Conservation (phyloP, 2,113 vertebrate species). For the Scalopus aquaticus region DNA sequence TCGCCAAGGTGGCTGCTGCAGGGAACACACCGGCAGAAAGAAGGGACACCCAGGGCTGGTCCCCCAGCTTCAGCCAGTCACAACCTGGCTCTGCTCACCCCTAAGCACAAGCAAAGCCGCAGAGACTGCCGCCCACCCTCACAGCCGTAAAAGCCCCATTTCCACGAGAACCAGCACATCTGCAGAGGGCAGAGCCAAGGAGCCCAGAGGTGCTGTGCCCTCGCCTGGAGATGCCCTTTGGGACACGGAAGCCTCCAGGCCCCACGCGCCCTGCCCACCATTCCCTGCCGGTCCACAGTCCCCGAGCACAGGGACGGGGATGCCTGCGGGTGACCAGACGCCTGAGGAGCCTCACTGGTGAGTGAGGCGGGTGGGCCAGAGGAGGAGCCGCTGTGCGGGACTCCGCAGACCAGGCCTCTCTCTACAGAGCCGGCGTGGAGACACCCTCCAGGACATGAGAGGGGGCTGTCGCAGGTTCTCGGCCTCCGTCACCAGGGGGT, state of each 20-base stretch:
- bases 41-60: rapidly evolving
- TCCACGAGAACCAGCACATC: neutral
- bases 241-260: neutral
- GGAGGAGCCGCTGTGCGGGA: no score
- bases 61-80: no score
- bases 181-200: neutral
- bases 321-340: no score
- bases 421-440: no score
- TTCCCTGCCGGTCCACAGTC: neutral
- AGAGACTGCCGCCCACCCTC: neutral
- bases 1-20: neutral
- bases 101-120: no score
- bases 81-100: no score
- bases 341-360: no score
- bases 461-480: no score
- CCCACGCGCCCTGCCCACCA: rapidly evolving
- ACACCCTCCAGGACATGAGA: no score
- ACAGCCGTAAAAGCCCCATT: neutral
- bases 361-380: no score
- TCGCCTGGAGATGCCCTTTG: no score
- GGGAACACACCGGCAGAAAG: neutral
- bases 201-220: neutral
- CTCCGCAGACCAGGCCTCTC: no score
- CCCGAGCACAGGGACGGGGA: rapidly evolving
- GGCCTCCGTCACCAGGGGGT: neutral